These are phyloP conservation scores for Neodiprion virginianus DNA, from an alignment of 1,140 invertebrate species.

Conservation along the genomic window DNA sequence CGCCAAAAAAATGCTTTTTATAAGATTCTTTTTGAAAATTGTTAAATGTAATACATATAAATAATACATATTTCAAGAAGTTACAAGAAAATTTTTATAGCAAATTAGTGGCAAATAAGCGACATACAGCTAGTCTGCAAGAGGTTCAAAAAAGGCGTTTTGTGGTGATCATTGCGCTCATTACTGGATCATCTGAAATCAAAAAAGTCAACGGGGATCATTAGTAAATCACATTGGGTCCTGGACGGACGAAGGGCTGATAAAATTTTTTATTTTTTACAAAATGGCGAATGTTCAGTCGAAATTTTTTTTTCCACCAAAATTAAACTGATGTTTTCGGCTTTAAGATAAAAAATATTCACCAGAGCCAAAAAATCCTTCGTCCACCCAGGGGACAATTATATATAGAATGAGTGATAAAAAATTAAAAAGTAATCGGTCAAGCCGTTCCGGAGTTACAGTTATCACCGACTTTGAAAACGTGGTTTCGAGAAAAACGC, in stretches of 20 bases:
- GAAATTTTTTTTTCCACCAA: constrained; percentile 2
- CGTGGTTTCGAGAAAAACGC: constrained; percentile 4
- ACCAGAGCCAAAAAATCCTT: constrained; percentile 5
- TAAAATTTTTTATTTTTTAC: not conserved
- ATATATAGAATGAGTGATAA: not conserved
- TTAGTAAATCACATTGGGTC: not conserved
- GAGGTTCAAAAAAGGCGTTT: not conserved
- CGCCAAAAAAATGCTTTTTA: no score
- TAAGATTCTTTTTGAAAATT: no score
- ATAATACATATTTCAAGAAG: not conserved
- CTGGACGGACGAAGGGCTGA: not conserved
- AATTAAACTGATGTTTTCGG: not conserved
- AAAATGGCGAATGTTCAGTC: constrained; percentile 4
- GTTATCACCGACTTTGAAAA: not conserved
- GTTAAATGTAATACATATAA: not conserved
- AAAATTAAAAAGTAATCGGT: not conserved
- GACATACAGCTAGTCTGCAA: not conserved
- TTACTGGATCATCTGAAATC: not conserved
- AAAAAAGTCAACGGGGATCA: not conserved
- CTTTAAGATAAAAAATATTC: not conserved
- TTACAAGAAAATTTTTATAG: not conserved
- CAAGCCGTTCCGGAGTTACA: constrained; percentile 1
- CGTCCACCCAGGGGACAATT: not conserved
- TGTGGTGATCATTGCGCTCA: not conserved
- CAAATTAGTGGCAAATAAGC: not conserved